Evolutionary conservation across 2,797 vertebrate species (phyloP).

Genomic region (Ambastaia sidthimunki): DNA sequence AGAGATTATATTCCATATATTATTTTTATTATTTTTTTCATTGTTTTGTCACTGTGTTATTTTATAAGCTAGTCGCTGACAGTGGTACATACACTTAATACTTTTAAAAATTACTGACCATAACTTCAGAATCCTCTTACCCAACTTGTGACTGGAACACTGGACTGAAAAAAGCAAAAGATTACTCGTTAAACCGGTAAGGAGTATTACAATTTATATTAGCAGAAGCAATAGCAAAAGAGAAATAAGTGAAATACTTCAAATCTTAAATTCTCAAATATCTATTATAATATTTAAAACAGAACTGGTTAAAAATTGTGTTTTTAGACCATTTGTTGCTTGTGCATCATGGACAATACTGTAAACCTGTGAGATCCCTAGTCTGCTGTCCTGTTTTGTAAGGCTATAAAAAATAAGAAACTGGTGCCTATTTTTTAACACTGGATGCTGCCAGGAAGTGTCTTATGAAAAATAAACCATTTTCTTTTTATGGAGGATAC

Average conservation of each 20-base stretch:
- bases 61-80: neutral
- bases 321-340: constrained; percentile 7
- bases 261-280: neutral
- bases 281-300: neutral
- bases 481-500: constrained; percentile 64
- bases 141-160: neutral
- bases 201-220: neutral
- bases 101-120: neutral
- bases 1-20: neutral
- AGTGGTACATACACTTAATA: neutral
- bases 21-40: neutral
- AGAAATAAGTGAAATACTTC: neutral
- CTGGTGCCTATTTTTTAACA: constrained; percentile 3
- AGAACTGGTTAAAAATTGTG: neutral
- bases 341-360: neutral
- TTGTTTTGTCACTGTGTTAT: neutral
- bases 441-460: constrained; percentile 16
- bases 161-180: neutral
- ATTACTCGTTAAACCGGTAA: neutral
- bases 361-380: neutral
- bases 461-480: constrained; percentile 45
- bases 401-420: constrained; percentile 20
- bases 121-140: neutral
- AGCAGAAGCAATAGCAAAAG: neutral
- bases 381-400: constrained; percentile 10